Percentiles rank a stretch among this genome's conserved stretches.
Conservation (phyloP, 1,140 invertebrate species). For the Heliconius hewitsoni region DNA sequence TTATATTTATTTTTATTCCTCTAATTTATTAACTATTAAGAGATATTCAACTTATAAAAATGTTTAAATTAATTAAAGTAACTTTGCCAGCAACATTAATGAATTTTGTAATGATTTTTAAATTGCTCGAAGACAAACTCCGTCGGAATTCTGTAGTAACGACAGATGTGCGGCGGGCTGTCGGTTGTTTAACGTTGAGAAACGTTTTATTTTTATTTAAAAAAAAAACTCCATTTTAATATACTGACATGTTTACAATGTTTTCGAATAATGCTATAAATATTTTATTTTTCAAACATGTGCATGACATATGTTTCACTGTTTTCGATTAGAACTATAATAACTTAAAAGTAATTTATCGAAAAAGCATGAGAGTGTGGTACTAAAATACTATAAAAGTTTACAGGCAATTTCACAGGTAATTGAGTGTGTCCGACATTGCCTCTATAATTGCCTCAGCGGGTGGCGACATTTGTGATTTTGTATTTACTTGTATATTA, state of each 20-base stretch:
- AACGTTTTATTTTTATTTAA: not conserved
- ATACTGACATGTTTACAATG: conserved; percentile 8
- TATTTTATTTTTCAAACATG: not conserved
- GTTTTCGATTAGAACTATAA: not conserved
- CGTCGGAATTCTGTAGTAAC: conserved; percentile 20
- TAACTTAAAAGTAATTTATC: conserved; percentile 9
- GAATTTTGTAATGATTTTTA: conserved; percentile 6
- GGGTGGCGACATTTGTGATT: conserved; percentile 46
- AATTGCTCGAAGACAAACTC: conserved; percentile 17
- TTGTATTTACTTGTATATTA: conserved; percentile 18
- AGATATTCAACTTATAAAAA: not conserved
- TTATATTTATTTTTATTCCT: not conserved
- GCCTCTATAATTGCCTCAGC: conserved; percentile 42
- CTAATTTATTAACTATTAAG: not conserved
- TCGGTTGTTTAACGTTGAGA: conserved; percentile 4
- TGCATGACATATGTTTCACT: conserved; percentile 1
- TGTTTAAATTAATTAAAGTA: not conserved
- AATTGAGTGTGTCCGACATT: conserved; percentile 65
- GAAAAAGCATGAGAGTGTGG: conserved; percentile 16
- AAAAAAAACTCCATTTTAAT: not conserved
- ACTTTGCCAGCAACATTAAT: not conserved
- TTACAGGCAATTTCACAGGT: conserved; percentile 69
- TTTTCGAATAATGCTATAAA: conserved; percentile 9
- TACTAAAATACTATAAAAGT: conserved; percentile 44
- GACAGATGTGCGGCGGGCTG: conserved; percentile 23